Base-by-base conservation (phyloP, 2,113 vertebrate genomes). In the Gavia stellata region DNA sequence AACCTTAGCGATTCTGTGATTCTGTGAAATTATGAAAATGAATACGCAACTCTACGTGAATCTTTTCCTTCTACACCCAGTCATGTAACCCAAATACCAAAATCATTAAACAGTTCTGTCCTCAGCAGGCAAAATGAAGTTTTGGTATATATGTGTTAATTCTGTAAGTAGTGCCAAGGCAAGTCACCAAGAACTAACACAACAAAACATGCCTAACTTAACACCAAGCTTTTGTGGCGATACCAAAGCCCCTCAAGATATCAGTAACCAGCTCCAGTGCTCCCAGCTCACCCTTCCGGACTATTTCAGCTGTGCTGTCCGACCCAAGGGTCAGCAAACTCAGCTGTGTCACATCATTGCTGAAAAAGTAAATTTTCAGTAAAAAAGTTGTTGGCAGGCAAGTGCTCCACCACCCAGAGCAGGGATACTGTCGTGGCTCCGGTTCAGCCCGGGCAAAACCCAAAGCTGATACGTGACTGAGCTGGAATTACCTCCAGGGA, bases 361-460 rank as follows among this genome's bases (percentile, higher is more conserved):
- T 34, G 59, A 45, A 55, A 44, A 44, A 44, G 47, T 18, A 26
- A 6, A 5, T 42, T 26, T 17, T 38, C 63, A 26, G 40, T 47
- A 20, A 24, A 58, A 44, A 66, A 26, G 5, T 19, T 36, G 40
- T 9, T 33, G 50, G 12, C 21, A 25, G 34, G 13, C 55, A 45
- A 31, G 16, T 19, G 28, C 45, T 63, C 28, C 45, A 6, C 15
- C 21, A 36, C 44, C 45, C 34, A 5, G 21, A 49, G 44, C 74
- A 24, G n/a, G 20, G n/a, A 29, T 6, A 7, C 36, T 12, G 17
- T 28, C 15, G 9, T 25, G 36, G 31, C 31, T 18, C 19, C 55
- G 3, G 10, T 12, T 11, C 7, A 18, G 40, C 2, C 40, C 9
- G 1, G 21, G 23, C 44, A 14, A 38, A 33, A 17, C 4, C 10